Percentiles rank a stretch among this genome's conserved stretches.
Conservation (phyloP, 2,113 vertebrate genomes). For the Notechis scutatus region DNA sequence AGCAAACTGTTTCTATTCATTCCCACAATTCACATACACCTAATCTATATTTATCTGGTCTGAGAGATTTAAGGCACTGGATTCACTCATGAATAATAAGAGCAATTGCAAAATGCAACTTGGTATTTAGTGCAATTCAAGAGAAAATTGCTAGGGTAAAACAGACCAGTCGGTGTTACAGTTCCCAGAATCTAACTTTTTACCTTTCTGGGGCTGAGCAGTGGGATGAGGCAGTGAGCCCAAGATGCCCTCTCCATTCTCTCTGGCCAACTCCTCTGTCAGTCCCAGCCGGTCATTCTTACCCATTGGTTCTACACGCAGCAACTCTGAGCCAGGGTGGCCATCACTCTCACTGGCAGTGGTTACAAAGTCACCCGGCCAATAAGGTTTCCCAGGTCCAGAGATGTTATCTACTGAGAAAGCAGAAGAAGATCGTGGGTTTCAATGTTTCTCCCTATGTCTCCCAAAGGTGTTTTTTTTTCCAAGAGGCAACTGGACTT, state of each 20-base stretch:
- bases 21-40: background rate
- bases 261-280: constrained; percentile 56
- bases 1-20: background rate
- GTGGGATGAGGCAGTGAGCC: constrained; percentile 69
- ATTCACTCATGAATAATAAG: background rate
- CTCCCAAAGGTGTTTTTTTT: too few species aligned
- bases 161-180: background rate
- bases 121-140: background rate
- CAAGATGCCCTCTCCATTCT: constrained; percentile 66
- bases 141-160: background rate
- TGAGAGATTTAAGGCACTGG: background rate
- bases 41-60: background rate
- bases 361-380: constrained; percentile 75
- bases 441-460: background rate
- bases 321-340: constrained; percentile 40
- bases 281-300: constrained; percentile 34
- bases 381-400: constrained; percentile 62
- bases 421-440: background rate
- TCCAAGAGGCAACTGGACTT: too few species aligned
- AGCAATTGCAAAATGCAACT: background rate
- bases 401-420: constrained; percentile 61
- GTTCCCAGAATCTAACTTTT: background rate
- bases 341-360: constrained; percentile 64
- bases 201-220: constrained; percentile 83
- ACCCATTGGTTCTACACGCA: constrained; percentile 52